These are phyloP conservation scores for Himalopsyche japonica DNA, from an alignment of 2,888 invertebrate genomes.

Conservation along the genomic window DNA sequence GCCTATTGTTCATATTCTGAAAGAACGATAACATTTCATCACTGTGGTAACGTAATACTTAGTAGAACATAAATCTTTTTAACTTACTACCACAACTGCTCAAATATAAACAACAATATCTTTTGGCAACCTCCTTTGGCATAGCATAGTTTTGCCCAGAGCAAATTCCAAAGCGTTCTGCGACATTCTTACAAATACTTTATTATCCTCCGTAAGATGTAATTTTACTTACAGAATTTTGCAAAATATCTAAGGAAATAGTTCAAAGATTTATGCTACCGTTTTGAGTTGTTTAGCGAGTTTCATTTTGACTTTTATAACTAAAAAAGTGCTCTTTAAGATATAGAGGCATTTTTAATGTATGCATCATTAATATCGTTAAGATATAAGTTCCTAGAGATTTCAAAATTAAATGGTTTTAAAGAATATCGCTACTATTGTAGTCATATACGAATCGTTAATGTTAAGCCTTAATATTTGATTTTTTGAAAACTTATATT, in stretches of 20 bases:
- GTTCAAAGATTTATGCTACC: neutral
- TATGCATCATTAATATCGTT: neutral
- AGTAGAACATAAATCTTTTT: neutral
- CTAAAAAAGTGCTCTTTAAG: neutral
- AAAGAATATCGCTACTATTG: too few species aligned
- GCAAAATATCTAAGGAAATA: neutral
- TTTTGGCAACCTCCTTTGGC: neutral
- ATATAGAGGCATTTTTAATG: neutral
- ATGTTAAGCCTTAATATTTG: too few species aligned
- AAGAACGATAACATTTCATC: neutral
- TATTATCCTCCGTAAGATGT: neutral
- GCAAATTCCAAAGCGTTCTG: neutral
- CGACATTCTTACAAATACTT: conserved; percentile 1
- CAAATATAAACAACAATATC: neutral
- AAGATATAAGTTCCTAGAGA: too few species aligned
- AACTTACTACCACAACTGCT: neutral
- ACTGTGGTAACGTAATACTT: neutral
- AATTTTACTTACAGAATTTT: neutral
- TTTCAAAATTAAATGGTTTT: too few species aligned
- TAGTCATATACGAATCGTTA: too few species aligned
- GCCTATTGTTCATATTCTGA: neutral
- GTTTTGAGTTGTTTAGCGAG: neutral
- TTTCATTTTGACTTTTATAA: neutral
- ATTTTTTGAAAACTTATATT: too few species aligned
- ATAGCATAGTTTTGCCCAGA: neutral